phyloP scores from a whole-genome alignment of 2,888 invertebrate species.

The Macaria notata region DNA sequence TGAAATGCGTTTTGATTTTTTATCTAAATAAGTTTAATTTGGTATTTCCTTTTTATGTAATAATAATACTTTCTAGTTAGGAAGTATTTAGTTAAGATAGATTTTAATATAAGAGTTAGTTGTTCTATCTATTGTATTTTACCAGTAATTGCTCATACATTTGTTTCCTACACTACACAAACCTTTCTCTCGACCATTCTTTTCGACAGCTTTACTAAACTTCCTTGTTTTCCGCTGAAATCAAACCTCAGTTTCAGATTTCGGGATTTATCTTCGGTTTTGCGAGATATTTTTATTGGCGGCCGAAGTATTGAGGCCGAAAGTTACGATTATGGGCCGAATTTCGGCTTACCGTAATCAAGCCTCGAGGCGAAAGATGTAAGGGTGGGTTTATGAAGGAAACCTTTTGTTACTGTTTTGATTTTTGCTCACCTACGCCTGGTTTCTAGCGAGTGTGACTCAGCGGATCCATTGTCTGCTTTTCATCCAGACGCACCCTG shows the following conservation, averaged over 20 bases:
- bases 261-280: slow-evolving; percentile 14
- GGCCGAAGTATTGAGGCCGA: slow-evolving; percentile 18
- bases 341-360: slow-evolving; percentile 13
- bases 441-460: too few species aligned
- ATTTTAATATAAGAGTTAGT: too few species aligned
- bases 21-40: too few species aligned
- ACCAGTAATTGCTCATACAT: slow-evolving; percentile 1
- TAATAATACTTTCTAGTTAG: too few species aligned
- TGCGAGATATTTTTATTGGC: slow-evolving; percentile 18
- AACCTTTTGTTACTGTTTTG: too few species aligned
- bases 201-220: neutral
- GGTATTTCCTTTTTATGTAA: too few species aligned
- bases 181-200: neutral
- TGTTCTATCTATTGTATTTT: too few species aligned
- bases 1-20: too few species aligned
- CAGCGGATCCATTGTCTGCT: too few species aligned
- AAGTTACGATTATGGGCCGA: slow-evolving; percentile 21
- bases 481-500: too few species aligned
- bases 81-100: too few species aligned
- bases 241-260: slow-evolving; percentile 15
- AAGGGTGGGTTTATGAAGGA: neutral
- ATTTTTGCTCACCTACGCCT: too few species aligned
- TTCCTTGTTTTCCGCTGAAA: slow-evolving; percentile 2
- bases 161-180: neutral
- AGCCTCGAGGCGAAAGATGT: neutral